Conservation (phyloP, 2,113 vertebrate genomes). For the Pleuronectes platessa region DNA sequence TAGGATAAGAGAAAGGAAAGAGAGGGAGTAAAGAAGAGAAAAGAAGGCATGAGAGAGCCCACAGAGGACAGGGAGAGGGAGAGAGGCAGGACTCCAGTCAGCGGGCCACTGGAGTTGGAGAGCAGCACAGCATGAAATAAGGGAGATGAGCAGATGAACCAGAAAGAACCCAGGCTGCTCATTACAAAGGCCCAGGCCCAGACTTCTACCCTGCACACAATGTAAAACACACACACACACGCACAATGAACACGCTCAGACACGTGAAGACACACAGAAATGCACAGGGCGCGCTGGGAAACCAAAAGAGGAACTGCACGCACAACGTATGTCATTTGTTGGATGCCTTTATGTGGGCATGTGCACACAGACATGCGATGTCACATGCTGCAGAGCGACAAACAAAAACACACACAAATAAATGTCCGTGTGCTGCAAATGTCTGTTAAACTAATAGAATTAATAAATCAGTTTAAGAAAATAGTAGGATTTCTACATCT, state of each 20-base stretch:
- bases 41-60: constrained; percentile 14
- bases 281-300: constrained; percentile 23
- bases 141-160: constrained; percentile 84
- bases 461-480: not conserved
- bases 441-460: not conserved
- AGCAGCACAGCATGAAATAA: constrained; percentile 85
- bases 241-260: not conserved
- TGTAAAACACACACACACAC: constrained; percentile 49
- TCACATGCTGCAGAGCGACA: not conserved
- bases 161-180: constrained; percentile 84
- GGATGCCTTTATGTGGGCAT: constrained; percentile 11
- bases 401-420: not conserved
- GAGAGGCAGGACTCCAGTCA: constrained; percentile 58
- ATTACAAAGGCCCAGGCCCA: constrained; percentile 82
- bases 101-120: constrained; percentile 76
- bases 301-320: constrained; percentile 33
- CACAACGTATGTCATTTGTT: constrained; percentile 37
- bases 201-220: constrained; percentile 74
- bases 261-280: constrained; percentile 24
- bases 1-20: not conserved
- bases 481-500: not conserved
- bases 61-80: constrained; percentile 24
- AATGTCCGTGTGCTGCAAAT: not conserved
- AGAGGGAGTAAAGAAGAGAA: not conserved
- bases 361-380: constrained; percentile 20